Evolutionary conservation across 2,888 invertebrate genomes (phyloP).

Genomic region (Resseliella maxima): DNA sequence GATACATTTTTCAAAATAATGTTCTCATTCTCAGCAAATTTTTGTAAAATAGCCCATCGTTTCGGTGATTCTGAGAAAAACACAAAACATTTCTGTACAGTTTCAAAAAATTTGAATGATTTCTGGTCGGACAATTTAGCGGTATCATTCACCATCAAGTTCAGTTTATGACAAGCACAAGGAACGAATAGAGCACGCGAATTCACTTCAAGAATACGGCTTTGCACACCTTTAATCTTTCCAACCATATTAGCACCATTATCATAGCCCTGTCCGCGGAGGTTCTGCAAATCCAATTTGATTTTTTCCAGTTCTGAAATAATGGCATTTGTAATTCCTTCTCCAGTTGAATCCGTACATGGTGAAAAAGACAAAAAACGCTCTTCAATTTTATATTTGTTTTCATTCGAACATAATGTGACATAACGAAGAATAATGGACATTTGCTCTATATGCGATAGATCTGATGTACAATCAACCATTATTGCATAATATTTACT

Average conservation of each 20-base stretch:
- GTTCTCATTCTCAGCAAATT: neutral
- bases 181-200: neutral
- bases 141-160: neutral
- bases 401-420: neutral
- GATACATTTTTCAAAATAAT: constrained; percentile 49
- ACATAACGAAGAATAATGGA: neutral
- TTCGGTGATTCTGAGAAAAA: constrained; percentile 33
- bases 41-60: constrained; percentile 24
- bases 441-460: neutral
- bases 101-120: constrained; percentile 2
- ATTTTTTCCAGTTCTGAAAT: neutral
- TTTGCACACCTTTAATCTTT: neutral
- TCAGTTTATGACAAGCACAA: neutral
- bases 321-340: neutral
- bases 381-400: neutral
- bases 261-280: neutral
- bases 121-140: neutral
- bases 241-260: neutral
- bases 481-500: constrained; percentile 10
- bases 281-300: neutral
- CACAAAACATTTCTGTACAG: neutral
- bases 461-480: constrained; percentile 1
- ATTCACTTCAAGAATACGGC: neutral
- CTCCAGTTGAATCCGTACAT: neutral
- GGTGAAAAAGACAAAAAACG: neutral